Base-by-base conservation (phyloP, 2,113 vertebrate genomes). In the Rhynchomys soricoides region DNA sequence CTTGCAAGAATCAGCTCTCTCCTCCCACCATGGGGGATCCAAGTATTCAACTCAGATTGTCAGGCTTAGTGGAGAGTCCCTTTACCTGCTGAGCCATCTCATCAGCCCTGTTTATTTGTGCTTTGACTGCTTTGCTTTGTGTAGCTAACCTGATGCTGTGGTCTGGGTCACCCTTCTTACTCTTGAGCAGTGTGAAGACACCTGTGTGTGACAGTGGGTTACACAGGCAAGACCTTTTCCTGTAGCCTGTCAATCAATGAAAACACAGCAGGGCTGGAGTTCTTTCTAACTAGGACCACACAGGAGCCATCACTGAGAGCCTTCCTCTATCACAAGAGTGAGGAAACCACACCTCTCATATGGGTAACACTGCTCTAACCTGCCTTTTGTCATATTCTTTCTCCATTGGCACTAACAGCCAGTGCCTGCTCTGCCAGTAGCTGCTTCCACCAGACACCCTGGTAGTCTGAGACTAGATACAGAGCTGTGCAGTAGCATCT, bases 321-420 rank as follows among this genome's bases (percentile, higher is more conserved):
- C 34, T 40, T 71, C 13, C 4, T 87, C 2, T 52, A 19, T 52
- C 7, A 26, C 10, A 17, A 7, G 22, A 52, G 12, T n/a, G 34
- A 26, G 12, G 2, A 68, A 16, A 37, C 31, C 12, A 55, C 12
- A 15, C 3, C 7, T 17, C 70, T 64, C n/a, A 40, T 11, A 1
- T 1, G 7, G 34, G n/a, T 1, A 40, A 29, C n/a, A 8, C 9
- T 10, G 1, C 16, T 57, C 29, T 7, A 66, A 81, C 19, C 2
- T 15, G 3, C 34, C 13, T 16, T 86, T 22, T 34, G 15, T 34
- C 8, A 0, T 5, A 9, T 7, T 5, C 57, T 29, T 93, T 34
- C 52, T 16, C 55, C 10, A 19, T 37, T n/a, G 48, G 4, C 37
- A 52, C 37, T 37, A 2, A 48, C 5, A 29, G 11, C 48, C 70